phyloP scores from a whole-genome alignment of 2,888 invertebrate genomes.

The Pristionchus maxplancki region DNA sequence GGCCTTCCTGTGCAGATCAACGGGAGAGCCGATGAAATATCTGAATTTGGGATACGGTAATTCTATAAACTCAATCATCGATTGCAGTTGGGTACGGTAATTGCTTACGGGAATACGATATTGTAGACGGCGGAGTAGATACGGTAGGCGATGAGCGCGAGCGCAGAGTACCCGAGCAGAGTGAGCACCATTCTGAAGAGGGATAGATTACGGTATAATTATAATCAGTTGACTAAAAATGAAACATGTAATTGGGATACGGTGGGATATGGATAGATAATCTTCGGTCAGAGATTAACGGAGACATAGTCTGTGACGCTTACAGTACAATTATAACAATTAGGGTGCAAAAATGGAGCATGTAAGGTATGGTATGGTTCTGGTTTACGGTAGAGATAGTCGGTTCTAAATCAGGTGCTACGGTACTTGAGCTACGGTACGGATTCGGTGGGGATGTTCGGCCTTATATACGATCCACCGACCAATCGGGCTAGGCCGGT shows the following conservation, averaged over 20 bases:
- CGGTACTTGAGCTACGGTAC: background rate
- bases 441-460: too few relatives aligned
- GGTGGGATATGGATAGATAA: too few relatives aligned
- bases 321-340: too few relatives aligned
- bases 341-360: too few relatives aligned
- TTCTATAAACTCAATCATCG: background rate
- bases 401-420: background rate
- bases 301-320: too few relatives aligned
- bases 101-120: conserved; percentile 58
- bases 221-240: too few relatives aligned
- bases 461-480: background rate
- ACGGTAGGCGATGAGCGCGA: conserved; percentile 60
- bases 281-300: too few relatives aligned
- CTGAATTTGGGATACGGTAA: conserved; percentile 56
- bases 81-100: conserved; percentile 50
- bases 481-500: background rate
- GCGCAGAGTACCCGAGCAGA: conserved; percentile 63
- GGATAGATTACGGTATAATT: background rate
- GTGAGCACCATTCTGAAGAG: conserved; percentile 62
- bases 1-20: conserved; percentile 70
- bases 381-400: background rate
- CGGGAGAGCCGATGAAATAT: conserved; percentile 64
- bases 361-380: background rate
- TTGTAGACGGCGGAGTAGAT: conserved; percentile 59
- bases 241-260: too few relatives aligned